Conservation (phyloP, 1,140 invertebrate genomes). For the Subanguina moxae region DNA sequence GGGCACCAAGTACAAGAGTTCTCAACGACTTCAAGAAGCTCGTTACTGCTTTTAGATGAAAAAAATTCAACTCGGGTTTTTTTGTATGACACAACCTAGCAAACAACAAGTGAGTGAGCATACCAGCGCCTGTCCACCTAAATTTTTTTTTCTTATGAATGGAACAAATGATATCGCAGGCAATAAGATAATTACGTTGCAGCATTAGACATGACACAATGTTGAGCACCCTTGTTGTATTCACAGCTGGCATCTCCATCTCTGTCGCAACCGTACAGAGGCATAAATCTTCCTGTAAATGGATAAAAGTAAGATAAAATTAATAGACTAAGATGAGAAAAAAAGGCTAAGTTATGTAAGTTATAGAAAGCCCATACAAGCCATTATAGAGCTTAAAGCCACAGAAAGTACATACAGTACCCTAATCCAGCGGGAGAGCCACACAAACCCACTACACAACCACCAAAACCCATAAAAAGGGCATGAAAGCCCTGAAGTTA, state of each 20-base stretch:
- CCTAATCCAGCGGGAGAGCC: too few species aligned
- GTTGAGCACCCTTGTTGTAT: slow-evolving; percentile 79
- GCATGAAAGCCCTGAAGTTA: too few species aligned
- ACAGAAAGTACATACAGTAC: too few species aligned
- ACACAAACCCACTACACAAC: too few species aligned
- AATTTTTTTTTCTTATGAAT: slow-evolving; percentile 1
- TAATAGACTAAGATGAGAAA: background rate
- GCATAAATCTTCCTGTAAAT: slow-evolving; percentile 73
- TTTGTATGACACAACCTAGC: background rate
- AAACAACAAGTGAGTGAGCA: background rate
- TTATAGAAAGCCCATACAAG: too few species aligned
- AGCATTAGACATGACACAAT: slow-evolving; percentile 83
- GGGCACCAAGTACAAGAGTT: too few species aligned
- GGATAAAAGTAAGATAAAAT: background rate
- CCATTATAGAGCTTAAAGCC: too few species aligned
- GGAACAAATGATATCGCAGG: background rate
- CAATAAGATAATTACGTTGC: slow-evolving; percentile 70
- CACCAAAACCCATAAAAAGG: too few species aligned
- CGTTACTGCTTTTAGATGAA: too few species aligned
- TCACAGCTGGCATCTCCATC: slow-evolving; percentile 82
- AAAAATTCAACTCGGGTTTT: too few species aligned
- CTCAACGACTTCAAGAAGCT: too few species aligned
- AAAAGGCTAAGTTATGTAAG: too few species aligned
- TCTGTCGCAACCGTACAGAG: slow-evolving; percentile 83
- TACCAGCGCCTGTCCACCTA: slow-evolving; percentile 15